Evolutionary conservation across 2,888 invertebrate species (phyloP), one percentile per base, ranked within the genome.

Genomic region (Watsonalla binaria): DNA sequence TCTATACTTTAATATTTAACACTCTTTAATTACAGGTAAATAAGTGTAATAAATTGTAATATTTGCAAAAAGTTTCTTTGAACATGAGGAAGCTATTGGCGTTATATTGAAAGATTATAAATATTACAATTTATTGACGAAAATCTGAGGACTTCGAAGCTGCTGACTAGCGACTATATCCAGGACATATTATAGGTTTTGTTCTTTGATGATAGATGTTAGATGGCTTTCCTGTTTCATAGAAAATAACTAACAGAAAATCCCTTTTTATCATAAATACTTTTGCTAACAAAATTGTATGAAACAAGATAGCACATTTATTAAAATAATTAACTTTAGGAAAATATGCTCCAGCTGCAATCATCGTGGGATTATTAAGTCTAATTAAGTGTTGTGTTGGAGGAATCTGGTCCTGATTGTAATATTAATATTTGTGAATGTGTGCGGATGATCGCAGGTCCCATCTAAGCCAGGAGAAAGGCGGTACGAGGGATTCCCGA

Each of bases 391-490:
- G 11, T 8, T 11, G 5, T 8, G 42, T 11, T 11, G 42, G 8
- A 11, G 11, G 2, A 5, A 11, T 42, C 5, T 42, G 8, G 8
- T 8, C 4, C 42, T 11, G 42, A 42, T 11, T 42, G 9, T 8
- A 37, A 37, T 8, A 11, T 42, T 42, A 42, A 42, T 42, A 42
- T 46, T 60, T 51, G 56, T 52, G 52, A 52, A 63, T 62, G 68
- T 79, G 76, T 78, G 71, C 78, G 68, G 73, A 76, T 68, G 76
- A 59, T 74, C 67, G 73, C 90, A 90, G 90, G 86, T 90, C 90
- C 57, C 84, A 87, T 81, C 84, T 86, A 66, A 82, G 77, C 80
- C 87, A 86, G 75, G 90, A 90, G 75, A 89, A 90, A 80, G 74
- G 75, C 50, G 71, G 84, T 35, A 62, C 84, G 50, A 72, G 90